Evolutionary conservation across 2,888 invertebrate genomes (phyloP), one percentile per base, ranked within the genome.

Genomic region (Adelognathus sp.): DNA sequence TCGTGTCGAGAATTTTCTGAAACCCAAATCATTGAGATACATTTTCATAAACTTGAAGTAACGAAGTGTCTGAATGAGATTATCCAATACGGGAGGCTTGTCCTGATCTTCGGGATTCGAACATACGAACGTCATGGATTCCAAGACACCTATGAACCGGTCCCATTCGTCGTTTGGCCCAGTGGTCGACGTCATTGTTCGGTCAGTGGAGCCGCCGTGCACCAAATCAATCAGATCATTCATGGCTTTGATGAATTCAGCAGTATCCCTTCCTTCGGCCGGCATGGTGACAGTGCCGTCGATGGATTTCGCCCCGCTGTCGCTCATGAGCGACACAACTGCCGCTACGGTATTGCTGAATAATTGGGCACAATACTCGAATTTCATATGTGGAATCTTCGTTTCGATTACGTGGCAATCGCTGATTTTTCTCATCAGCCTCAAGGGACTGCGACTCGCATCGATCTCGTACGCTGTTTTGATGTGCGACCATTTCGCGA

Each of bases 351-450:
- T 71, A 3, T 21, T 39, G 7, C 72, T 76, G 2, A 80, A 58
- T 4, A 80, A 33, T 64, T 80, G 64, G 0, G 52, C 36, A 7
- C 76, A 74, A 39, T 67, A 24, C 4, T 80, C 78, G 1, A 78
- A 75, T 14, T 75, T 41, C 60, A 75, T 80, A 58, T 80, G 77
- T 5, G 50, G 54, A 7, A 29, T 73, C 7, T 64, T 63, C 0
- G 63, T 16, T 4, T n/a, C 21, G 2, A 56, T 3, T 3, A 80
- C 21, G 33, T 76, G 73, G 0, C 50, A 16, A 11, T 76, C 80
- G 2, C 61, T 75, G 1, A 74, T 4, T 36, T 76, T 61, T 6
- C n/a, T 18, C 21, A 61, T 33, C 1, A n/a, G 16, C n/a, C 64
- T 5, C 0, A 66, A 3, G 0, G 39, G 21, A 33, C 44, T 44